phyloP scores from a whole-genome alignment of 2,888 invertebrate genomes.

The Eristalis arbustorum region DNA sequence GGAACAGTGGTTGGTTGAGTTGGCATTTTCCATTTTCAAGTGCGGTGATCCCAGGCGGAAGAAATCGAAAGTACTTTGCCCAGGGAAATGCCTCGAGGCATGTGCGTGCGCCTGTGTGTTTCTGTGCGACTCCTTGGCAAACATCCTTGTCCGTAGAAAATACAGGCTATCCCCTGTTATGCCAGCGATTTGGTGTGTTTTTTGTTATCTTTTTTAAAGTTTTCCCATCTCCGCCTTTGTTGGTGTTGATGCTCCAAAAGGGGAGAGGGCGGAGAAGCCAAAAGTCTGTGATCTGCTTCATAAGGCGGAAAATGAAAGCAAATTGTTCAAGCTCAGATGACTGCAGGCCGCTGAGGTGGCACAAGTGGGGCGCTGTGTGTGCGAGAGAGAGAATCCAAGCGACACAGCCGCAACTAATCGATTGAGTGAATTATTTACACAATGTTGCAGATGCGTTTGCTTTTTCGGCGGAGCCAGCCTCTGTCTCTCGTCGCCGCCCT shows the following conservation, averaged over 20 bases:
- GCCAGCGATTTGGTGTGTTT: neutral
- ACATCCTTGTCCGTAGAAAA: neutral
- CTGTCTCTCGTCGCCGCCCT: neutral
- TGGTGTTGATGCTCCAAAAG: constrained; percentile 37
- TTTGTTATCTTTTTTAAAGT: constrained; percentile 1
- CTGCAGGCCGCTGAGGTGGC: neutral
- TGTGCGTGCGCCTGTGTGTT: neutral
- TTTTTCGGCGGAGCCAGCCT: neutral
- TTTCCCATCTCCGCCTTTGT: neutral
- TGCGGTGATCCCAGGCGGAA: constrained; percentile 60
- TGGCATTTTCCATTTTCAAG: constrained; percentile 54
- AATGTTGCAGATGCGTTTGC: constrained; percentile 56
- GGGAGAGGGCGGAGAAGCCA: neutral
- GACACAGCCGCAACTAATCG: constrained; percentile 39
- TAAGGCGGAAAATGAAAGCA: constrained; percentile 56
- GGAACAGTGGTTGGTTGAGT: neutral
- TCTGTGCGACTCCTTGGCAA: constrained; percentile 7
- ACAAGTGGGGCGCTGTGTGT: neutral
- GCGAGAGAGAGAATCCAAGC: neutral
- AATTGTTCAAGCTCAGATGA: constrained; percentile 45
- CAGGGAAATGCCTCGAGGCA: constrained; percentile 17
- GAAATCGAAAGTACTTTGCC: constrained; percentile 61
- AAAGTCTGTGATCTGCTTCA: constrained; percentile 57
- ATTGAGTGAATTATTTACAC: constrained; percentile 67
- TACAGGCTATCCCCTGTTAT: constrained; percentile 10